A percentile compares a stretch with the other conserved stretches of the same genome.
Evolutionary conservation across 2,888 invertebrate genomes (phyloP).

Genomic region (Calameuta pallipes): DNA sequence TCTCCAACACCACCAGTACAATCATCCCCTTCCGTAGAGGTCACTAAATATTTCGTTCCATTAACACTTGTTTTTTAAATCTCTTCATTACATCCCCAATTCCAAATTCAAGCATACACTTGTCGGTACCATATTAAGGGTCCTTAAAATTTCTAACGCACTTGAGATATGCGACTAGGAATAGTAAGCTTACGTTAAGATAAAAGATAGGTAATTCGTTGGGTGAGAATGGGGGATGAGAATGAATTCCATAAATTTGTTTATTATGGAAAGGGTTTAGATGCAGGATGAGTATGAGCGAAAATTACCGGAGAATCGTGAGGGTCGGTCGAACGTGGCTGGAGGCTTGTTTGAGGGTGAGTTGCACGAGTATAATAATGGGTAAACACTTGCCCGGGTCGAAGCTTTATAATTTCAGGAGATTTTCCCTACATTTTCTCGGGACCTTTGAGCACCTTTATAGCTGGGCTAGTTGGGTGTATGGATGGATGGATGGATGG

Average conservation of each 20-base stretch:
- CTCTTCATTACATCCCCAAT: constrained; percentile 28
- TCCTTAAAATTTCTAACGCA: too few relatives aligned
- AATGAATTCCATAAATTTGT: too few relatives aligned
- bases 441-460: constrained; percentile 23
- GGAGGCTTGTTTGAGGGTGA: constrained; percentile 20
- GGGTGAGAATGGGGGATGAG: too few relatives aligned
- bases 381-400: constrained; percentile 45
- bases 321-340: constrained; percentile 2
- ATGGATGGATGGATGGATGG: neutral
- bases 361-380: constrained; percentile 52
- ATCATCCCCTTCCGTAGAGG: too few relatives aligned
- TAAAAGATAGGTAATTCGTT: too few relatives aligned
- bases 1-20: too few relatives aligned
- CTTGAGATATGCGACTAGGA: too few relatives aligned
- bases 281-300: neutral
- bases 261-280: too few relatives aligned
- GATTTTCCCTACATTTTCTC: constrained; percentile 53
- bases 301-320: neutral
- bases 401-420: constrained; percentile 43
- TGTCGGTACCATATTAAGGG: too few relatives aligned
- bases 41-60: too few relatives aligned
- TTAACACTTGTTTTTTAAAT: too few relatives aligned
- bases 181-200: too few relatives aligned
- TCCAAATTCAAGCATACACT: neutral
- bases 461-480: neutral